Base-by-base conservation (phyloP, 1,140 invertebrate species). In the Ectropis grisescens region DNA sequence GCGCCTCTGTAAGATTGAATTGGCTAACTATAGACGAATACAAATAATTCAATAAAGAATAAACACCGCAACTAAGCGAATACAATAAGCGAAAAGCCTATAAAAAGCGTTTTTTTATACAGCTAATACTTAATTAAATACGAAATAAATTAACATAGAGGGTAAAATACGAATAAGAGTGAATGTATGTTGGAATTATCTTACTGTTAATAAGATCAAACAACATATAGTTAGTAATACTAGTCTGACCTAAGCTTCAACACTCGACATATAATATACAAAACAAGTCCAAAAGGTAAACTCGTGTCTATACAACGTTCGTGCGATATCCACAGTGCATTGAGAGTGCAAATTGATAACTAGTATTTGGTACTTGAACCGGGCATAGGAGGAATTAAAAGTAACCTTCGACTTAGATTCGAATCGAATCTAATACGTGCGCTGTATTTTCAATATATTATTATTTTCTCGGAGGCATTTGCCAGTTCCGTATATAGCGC, bases 1-100 rank as follows among this genome's bases (percentile, higher is more conserved):
- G 61, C 65, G 62, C 43, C 52, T 53, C 52, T 51, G 45, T 47
- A 51, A 55, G 64, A 71, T 56, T 62, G 62, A 69, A 72, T 79
- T 75, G 59, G 62, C 70, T 75, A 79, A 71, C 68, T 79, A 70
- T 51, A 53, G 62, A 62, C 41, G 55, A 61, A 62, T 68, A 67
- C 37, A 64, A 56, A 50, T 62, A 55, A 61, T 70, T 70, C 65
- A 51, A 40, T 64, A 58, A 23, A 41, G 48, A 47, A 54, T 38
- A 53, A 32, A 60, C 41, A 39, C 62, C 57, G 58, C 38, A 65
- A 65, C 55, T 60, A 56, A 61, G 60, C 62, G 41, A 53, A 59
- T 61, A 47, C 57, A 38, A 53, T 58, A 64, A 78, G 64, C 70
- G 40, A 57, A 50, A 69, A 61, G 62, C 66, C 54, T 57, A 52